Conservation (phyloP, 2,888 invertebrate genomes). For the Epirrita christyi region DNA sequence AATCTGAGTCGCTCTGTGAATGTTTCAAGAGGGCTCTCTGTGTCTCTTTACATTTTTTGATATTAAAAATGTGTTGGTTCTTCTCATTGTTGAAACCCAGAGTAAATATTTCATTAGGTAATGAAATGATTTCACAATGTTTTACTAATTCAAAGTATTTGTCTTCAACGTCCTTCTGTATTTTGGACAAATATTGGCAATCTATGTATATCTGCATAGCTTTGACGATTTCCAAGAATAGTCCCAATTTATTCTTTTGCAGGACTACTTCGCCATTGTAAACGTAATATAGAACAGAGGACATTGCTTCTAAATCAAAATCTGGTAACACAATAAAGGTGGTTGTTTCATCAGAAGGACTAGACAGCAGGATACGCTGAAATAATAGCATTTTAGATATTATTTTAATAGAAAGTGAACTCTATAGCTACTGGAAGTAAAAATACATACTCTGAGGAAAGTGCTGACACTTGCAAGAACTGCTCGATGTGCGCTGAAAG, state of each 20-base stretch:
- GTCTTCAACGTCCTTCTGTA: constrained; percentile 39
- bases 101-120: constrained; percentile 48
- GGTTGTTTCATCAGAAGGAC: constrained; percentile 75
- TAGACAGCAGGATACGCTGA: constrained; percentile 67
- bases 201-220: constrained; percentile 73
- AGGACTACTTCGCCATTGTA: constrained; percentile 88
- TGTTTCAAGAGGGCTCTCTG: constrained; percentile 46
- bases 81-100: constrained; percentile 43
- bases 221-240: constrained; percentile 85
- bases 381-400: constrained; percentile 21
- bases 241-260: constrained; percentile 81
- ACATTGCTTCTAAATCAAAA: constrained; percentile 85
- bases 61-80: constrained; percentile 49
- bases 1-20: constrained; percentile 50
- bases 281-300: constrained; percentile 87
- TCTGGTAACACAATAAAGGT: constrained; percentile 87
- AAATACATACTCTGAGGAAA: constrained; percentile 84
- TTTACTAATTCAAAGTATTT: constrained; percentile 32
- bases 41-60: constrained; percentile 52
- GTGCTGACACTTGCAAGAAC: constrained; percentile 88
- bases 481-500: constrained; percentile 87
- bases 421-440: not conserved
- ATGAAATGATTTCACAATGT: constrained; percentile 31
- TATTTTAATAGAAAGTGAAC: not conserved
- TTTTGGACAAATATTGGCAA: constrained; percentile 51